Evolutionary conservation across 2,888 invertebrate genomes (phyloP).

Genomic region (Ellobium chinense): DNA sequence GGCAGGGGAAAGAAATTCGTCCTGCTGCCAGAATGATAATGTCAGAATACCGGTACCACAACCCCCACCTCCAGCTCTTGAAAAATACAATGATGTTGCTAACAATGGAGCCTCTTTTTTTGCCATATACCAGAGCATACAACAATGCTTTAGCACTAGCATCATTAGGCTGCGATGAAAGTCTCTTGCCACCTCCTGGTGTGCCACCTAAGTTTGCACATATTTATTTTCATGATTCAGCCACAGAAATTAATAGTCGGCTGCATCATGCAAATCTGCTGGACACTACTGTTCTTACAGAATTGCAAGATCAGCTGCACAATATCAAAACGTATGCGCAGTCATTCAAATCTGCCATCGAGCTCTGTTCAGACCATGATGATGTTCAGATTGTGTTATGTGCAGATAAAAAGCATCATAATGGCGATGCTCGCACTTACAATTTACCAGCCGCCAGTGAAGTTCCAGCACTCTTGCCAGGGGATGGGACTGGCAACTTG

Average conservation of each 20-base stretch:
- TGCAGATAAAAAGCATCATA: background rate
- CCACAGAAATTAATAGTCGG: background rate
- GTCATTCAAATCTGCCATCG: background rate
- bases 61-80: background rate
- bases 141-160: background rate
- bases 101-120: background rate
- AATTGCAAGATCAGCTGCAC: background rate
- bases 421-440: background rate
- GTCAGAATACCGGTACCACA: background rate
- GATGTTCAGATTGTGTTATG: background rate
- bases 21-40: background rate
- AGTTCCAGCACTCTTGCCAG: conserved; percentile 6
- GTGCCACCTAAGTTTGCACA: background rate
- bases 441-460: background rate
- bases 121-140: background rate
- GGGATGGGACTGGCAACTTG: background rate
- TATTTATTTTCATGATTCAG: background rate
- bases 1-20: background rate
- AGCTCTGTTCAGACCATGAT: background rate
- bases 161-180: background rate
- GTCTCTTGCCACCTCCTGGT: background rate
- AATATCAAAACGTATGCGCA: background rate
- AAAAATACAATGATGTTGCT: background rate
- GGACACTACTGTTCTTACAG: background rate
- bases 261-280: background rate